A percentile compares a stretch with the other conserved stretches of the same genome.
Conservation (phyloP, 2,113 vertebrate genomes). For the Dasypus novemcinctus region DNA sequence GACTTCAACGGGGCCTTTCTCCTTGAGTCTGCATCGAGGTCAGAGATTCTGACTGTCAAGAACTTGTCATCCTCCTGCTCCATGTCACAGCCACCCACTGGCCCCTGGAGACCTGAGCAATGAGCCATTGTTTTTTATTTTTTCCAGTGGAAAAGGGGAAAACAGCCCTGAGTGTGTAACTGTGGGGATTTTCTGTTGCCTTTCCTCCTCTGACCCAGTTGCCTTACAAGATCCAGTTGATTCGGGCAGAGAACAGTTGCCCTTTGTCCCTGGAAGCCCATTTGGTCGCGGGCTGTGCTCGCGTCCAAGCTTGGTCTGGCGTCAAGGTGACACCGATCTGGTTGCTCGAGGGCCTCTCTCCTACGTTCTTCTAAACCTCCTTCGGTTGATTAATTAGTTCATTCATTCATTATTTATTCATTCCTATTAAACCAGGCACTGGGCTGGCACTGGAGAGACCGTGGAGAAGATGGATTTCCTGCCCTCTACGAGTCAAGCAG, state of each 20-base stretch:
- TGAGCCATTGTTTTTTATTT: neutral
- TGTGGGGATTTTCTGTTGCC: neutral
- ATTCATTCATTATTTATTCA: neutral
- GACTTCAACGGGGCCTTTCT: conserved; percentile 22
- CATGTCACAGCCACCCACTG: rapidly evolving
- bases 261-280: neutral
- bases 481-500: neutral
- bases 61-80: neutral
- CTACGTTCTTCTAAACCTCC: neutral
- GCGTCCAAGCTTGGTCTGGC: too few relatives aligned
- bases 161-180: neutral
- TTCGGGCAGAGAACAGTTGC: neutral
- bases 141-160: neutral
- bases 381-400: neutral
- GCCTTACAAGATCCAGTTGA: neutral
- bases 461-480: neutral
- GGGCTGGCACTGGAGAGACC: neutral
- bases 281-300: rapidly evolving
- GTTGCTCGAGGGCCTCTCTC: neutral
- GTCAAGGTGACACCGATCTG: neutral
- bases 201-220: neutral
- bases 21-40: neutral
- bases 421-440: neutral
- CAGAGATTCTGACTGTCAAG: neutral
- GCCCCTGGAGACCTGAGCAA: neutral